phyloP scores from a whole-genome alignment of 2,888 invertebrate genomes.

The Drosophila tanythrix region DNA sequence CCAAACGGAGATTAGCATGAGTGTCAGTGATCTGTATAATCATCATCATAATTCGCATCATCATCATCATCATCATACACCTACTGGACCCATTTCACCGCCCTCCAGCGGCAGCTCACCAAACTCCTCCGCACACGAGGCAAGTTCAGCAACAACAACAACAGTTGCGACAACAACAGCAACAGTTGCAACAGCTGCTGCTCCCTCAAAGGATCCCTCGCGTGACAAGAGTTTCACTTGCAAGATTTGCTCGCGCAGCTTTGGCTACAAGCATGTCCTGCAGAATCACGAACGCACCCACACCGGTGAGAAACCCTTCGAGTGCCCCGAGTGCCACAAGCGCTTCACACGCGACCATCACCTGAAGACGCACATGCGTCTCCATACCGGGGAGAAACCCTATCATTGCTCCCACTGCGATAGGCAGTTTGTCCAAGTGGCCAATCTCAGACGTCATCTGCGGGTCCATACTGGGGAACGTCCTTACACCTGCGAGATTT shows the following conservation, averaged over 20 bases:
- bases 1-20: slow-evolving; percentile 82
- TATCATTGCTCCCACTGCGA: slow-evolving; percentile 97
- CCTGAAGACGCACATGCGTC: slow-evolving; percentile 95
- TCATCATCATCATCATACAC: slow-evolving; percentile 51
- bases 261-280: slow-evolving; percentile 97
- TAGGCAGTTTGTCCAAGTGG: slow-evolving; percentile 96
- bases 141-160: slow-evolving; percentile 14
- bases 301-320: slow-evolving; percentile 97
- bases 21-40: slow-evolving; percentile 77
- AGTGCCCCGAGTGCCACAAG: slow-evolving; percentile 96
- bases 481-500: slow-evolving; percentile 94
- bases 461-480: slow-evolving; percentile 96
- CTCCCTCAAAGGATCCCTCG: slow-evolving; percentile 85
- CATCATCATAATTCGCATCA: neutral
- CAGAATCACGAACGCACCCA: slow-evolving; percentile 98
- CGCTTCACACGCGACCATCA: slow-evolving; percentile 97
- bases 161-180: slow-evolving; percentile 6
- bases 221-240: slow-evolving; percentile 95
- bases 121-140: slow-evolving; percentile 82
- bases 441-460: slow-evolving; percentile 94
- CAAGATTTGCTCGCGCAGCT: slow-evolving; percentile 93
- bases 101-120: slow-evolving; percentile 87
- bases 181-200: slow-evolving; percentile 8
- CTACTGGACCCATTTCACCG: slow-evolving; percentile 85
- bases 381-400: slow-evolving; percentile 97